Conservation (phyloP, 2,888 invertebrate species). For the Latrodectus hesperus region DNA sequence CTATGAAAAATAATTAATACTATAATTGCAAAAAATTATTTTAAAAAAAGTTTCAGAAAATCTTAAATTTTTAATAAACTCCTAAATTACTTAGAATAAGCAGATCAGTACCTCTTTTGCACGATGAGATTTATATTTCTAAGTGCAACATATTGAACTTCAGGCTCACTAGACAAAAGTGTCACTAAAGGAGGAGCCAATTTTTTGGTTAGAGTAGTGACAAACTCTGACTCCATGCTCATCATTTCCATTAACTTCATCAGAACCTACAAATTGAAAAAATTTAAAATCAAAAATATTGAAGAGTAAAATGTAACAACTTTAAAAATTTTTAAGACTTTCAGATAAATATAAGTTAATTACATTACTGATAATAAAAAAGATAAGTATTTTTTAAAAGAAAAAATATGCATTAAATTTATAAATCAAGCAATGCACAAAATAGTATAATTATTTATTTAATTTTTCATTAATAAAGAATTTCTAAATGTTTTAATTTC, state of each 20-base stretch:
- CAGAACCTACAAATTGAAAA: slow-evolving; percentile 78
- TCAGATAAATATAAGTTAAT: background rate
- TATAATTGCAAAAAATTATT: too few species aligned
- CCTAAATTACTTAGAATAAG: background rate
- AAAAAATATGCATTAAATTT: background rate
- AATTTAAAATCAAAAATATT: background rate
- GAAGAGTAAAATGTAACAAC: background rate
- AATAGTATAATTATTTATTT: too few species aligned
- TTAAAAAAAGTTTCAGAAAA: too few species aligned
- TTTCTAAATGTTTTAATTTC: too few species aligned
- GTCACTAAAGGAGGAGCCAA: slow-evolving; percentile 99
- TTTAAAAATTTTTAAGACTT: background rate
- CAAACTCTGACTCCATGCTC: slow-evolving; percentile 93
- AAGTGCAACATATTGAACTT: slow-evolving; percentile 98
- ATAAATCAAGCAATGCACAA: too few species aligned
- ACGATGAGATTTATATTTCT: slow-evolving; percentile 99
- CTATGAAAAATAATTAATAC: too few species aligned
- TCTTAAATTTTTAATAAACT: too few species aligned
- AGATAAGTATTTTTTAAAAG: background rate
- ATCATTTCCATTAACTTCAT: slow-evolving; percentile 99
- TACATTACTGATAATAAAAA: background rate
- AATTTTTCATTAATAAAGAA: too few species aligned
- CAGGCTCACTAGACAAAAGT: slow-evolving; percentile 96
- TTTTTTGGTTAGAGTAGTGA: slow-evolving; percentile 94
- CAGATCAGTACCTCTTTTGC: slow-evolving; percentile 83